Conservation (phyloP, 2,888 invertebrate species). For the Luffia ferchaultella region DNA sequence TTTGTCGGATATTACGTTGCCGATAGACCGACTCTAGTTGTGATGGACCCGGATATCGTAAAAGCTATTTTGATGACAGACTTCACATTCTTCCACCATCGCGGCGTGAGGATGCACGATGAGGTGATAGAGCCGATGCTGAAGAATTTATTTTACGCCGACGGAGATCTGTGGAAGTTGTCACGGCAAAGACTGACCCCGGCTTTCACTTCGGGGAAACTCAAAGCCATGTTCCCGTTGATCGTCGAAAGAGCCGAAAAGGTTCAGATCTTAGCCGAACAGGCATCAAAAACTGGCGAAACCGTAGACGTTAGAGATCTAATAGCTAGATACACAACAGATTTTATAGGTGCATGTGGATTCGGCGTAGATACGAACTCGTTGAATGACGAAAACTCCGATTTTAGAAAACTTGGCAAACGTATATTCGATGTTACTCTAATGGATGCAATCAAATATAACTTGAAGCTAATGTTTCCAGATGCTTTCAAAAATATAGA, state of each 20-base stretch:
- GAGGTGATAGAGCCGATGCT: slow-evolving; percentile 28
- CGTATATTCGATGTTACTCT: not conserved
- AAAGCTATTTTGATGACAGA: slow-evolving; percentile 9
- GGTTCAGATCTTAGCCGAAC: slow-evolving; percentile 19
- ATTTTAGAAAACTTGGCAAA: no score
- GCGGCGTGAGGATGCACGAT: slow-evolving; percentile 5
- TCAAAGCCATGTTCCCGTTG: no score
- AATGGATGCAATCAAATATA: not conserved
- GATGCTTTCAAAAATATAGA: slow-evolving; percentile 1
- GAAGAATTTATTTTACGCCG: slow-evolving; percentile 31
- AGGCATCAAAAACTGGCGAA: slow-evolving; percentile 20
- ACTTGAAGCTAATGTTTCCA: slow-evolving; percentile 1
- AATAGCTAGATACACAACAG: no score
- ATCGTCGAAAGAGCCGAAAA: slow-evolving; percentile 38
- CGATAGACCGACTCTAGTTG: slow-evolving; percentile 3
- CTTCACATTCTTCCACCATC: slow-evolving; percentile 8
- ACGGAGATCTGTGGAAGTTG: slow-evolving; percentile 43
- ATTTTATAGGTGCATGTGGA: slow-evolving; percentile 1
- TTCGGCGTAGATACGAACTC: slow-evolving; percentile 1
- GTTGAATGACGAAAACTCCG: not conserved
- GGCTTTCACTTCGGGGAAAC: slow-evolving; percentile 40
- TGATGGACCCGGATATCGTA: slow-evolving; percentile 9
- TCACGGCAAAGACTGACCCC: slow-evolving; percentile 37
- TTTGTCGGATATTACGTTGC: not conserved
- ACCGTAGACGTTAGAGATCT: slow-evolving; percentile 24